Percentiles rank a stretch among this genome's conserved stretches.
These are phyloP conservation scores for Drosophila novamexicana DNA, from an alignment of 1,140 invertebrate genomes.

Conservation along the genomic window DNA sequence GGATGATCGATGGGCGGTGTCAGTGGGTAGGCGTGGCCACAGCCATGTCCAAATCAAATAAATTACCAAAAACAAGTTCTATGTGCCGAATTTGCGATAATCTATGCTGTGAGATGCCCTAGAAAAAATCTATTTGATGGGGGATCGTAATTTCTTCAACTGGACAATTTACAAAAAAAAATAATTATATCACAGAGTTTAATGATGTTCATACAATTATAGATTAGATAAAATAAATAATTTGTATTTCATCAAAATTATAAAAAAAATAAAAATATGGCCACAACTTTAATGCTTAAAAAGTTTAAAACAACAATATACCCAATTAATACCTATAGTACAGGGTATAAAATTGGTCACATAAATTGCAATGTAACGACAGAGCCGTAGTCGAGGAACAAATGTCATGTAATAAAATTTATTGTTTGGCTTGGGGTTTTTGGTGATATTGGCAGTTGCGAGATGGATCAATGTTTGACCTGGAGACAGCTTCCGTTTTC, in stretches of 20 bases:
- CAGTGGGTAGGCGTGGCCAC: constrained; percentile 33
- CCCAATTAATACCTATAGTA: too few species aligned
- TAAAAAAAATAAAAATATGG: too few species aligned
- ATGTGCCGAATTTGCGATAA: not conserved
- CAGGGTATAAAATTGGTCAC: constrained; percentile 21
- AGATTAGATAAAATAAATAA: too few species aligned
- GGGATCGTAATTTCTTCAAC: too few species aligned
- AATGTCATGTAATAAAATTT: constrained; percentile 43
- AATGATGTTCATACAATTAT: too few species aligned
- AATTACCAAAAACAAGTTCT: constrained; percentile 55
- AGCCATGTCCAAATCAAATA: constrained; percentile 58
- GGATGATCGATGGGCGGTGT: constrained; percentile 37
- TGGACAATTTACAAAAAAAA: too few species aligned
- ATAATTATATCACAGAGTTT: too few species aligned
- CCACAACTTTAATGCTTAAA: too few species aligned
- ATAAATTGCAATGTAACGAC: constrained; percentile 16
- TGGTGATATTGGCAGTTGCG: constrained; percentile 19
- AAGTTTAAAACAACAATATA: too few species aligned
- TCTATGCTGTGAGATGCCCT: constrained; percentile 3
- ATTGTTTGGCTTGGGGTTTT: constrained; percentile 60
- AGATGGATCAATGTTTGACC: constrained; percentile 42
- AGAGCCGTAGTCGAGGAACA: not conserved
- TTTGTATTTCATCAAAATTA: too few species aligned
- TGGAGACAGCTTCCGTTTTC: constrained; percentile 45
- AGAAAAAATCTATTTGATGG: not conserved